Conservation (phyloP, 2,888 invertebrate genomes). For the Graphium colonna region DNA sequence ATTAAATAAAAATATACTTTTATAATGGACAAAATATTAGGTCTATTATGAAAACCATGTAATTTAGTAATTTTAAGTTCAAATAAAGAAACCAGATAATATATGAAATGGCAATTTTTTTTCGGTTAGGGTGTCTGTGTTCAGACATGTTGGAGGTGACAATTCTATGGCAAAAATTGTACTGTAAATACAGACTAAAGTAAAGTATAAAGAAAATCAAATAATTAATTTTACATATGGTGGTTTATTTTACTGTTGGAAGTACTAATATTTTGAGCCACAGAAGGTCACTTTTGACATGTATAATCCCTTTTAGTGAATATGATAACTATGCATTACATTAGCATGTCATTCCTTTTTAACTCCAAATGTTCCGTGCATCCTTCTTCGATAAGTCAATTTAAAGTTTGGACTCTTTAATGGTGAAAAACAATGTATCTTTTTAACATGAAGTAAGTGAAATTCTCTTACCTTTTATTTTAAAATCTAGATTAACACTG, state of each 20-base stretch:
- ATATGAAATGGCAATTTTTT: conserved; percentile 52
- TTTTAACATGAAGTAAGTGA: too few relatives aligned
- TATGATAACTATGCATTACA: not conserved
- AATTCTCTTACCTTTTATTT: too few relatives aligned
- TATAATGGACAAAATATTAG: conserved; percentile 21
- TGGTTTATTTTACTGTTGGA: too few relatives aligned
- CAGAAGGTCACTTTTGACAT: conserved; percentile 70
- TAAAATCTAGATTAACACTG: too few relatives aligned
- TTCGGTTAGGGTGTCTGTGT: conserved; percentile 73
- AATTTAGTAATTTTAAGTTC: conserved; percentile 41
- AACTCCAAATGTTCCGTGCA: not conserved
- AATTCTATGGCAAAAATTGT: conserved; percentile 46
- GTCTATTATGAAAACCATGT: conserved; percentile 22
- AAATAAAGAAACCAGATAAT: conserved; percentile 55
- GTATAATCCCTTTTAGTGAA: conserved; percentile 49
- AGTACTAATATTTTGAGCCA: conserved; percentile 27
- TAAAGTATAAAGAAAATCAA: too few relatives aligned
- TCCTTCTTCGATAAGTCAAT: not conserved
- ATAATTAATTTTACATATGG: too few relatives aligned
- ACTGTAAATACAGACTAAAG: too few relatives aligned
- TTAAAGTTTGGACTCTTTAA: too few relatives aligned
- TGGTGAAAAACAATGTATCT: too few relatives aligned
- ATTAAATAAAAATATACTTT: conserved; percentile 5
- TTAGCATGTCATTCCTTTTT: not conserved
- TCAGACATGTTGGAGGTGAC: conserved; percentile 74